phyloP scores from a whole-genome alignment of 2,888 invertebrate genomes.

The Orchesellides sinensis region DNA sequence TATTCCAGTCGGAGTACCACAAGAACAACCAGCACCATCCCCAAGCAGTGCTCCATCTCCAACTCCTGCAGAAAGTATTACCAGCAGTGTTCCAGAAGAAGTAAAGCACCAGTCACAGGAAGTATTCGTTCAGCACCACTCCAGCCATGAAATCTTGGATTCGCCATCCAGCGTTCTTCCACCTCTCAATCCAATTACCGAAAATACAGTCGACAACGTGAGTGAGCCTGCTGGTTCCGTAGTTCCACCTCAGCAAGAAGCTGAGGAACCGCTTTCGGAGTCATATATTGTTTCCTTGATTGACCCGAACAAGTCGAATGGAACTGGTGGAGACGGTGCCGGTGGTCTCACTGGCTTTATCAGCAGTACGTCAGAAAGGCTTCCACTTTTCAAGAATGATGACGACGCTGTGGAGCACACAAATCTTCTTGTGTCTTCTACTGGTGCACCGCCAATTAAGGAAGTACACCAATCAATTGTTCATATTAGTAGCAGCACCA shows the following conservation, averaged over 20 bases:
- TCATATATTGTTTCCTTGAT: constrained; percentile 54
- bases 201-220: constrained; percentile 37
- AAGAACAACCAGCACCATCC: no score
- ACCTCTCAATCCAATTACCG: constrained; percentile 33
- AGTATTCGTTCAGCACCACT: not conserved
- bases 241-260: not conserved
- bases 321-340: not conserved
- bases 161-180: constrained; percentile 41
- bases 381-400: constrained; percentile 20
- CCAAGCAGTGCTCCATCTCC: constrained; percentile 34
- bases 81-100: not conserved
- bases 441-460: constrained; percentile 19
- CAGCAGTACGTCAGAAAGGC: constrained; percentile 38
- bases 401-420: constrained; percentile 26
- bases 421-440: constrained; percentile 24
- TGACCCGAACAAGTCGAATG: constrained; percentile 42
- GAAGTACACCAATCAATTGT: not conserved
- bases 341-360: constrained; percentile 26
- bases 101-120: not conserved
- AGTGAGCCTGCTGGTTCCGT: no score
- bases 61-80: no score
- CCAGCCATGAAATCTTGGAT: constrained; percentile 44
- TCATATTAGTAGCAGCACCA: constrained; percentile 15
- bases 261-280: constrained; percentile 9
- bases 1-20: constrained; percentile 41